Evolutionary conservation across 2,888 invertebrate species (phyloP), one percentile per base, ranked within the genome.

Genomic region (Cephus pulcher): DNA sequence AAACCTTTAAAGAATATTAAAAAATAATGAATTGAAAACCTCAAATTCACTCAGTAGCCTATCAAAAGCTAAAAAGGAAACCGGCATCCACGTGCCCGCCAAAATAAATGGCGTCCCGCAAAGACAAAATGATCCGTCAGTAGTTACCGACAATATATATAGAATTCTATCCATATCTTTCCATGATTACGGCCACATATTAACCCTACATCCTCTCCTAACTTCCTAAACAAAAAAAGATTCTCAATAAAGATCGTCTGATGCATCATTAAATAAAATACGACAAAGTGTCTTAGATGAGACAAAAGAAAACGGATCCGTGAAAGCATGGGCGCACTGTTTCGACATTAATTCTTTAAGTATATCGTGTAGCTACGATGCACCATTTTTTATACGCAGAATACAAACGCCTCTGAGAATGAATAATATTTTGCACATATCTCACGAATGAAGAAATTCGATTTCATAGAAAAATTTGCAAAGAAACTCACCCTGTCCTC

Each of bases 51-150:
- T 9, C 56, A 56, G 2, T 23, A 23, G 23, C 2, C 23, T 15
- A 23, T 56, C 56, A 23, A 56, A 56, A 23, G 2, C 15, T 56
- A 23, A 0, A 56, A 56, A 56, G 23, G 15, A 9, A 34, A 56
- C 56, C 73, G 69, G 83, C 82, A 80, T 85, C 86, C 89, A 90
- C 90, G 90, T 90, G 90, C 89, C 89, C 90, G 90, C 90, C 90
- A 90, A 90, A 89, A 88, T 80, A 85, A 87, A 85, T 87, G 88
- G 88, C 89, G 89, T 88, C 89, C 82, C 82, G 85, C 82, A 80
- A 74, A 78, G 83, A 82, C 82, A 80, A 80, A 77, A 80, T 78
- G 71, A 75, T 78, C 69, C 32, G 32, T 34, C 71, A 71, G 71
- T 71, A 56, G 23, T 56, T 56, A 56, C 56, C 56, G 56, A 56